Base-by-base conservation (phyloP, 2,888 invertebrate genomes). In the Caenorhabditis uteleia region DNA sequence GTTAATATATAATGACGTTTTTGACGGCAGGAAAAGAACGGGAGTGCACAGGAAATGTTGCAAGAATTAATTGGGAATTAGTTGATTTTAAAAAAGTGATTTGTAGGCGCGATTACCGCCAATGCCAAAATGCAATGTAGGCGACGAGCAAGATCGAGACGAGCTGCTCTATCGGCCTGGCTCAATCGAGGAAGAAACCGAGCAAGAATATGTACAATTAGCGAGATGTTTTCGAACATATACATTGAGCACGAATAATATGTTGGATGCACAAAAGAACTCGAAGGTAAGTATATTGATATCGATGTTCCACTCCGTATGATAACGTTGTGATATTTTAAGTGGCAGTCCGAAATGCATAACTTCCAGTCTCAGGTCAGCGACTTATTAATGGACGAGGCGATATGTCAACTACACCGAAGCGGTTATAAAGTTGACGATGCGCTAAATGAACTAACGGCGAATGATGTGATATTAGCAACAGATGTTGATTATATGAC, bases 341-440 rank as follows among this genome's bases (percentile, higher is more conserved):
- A 27, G n/a, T 18, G 5, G 18, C 34, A 21, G 23, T 20, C 33
- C 46, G 31, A 46, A 46, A 29, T 34, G 14, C 36, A 51, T 26
- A 44, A 31, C 26, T 56, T 58, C 45, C 55, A 65, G 60, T 56
- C 47, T 58, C 68, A 70, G 70, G 68, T 73, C 39, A 74, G 75
- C 48, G 81, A 81, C 64, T 56, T 74, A 39, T 55, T 77, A 16
- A 60, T 70, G 48, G 74, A 80, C 43, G 81, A 82, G 47, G 77
- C 82, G 12, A 70, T 80, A 23, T 69, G 65, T 21, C 74, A 74
- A 33, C 88, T 98, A 55, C 97, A 98, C 86, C 91, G 92, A 86
- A 92, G 92, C 79, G 91, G 91, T 79, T 98, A 98, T 86, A 94
- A 97, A 87, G 93, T 94, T 72, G 92, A 93, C 68, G 91, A 92